Conservation (phyloP, 2,888 invertebrate genomes). For the Rhingia rostrata region DNA sequence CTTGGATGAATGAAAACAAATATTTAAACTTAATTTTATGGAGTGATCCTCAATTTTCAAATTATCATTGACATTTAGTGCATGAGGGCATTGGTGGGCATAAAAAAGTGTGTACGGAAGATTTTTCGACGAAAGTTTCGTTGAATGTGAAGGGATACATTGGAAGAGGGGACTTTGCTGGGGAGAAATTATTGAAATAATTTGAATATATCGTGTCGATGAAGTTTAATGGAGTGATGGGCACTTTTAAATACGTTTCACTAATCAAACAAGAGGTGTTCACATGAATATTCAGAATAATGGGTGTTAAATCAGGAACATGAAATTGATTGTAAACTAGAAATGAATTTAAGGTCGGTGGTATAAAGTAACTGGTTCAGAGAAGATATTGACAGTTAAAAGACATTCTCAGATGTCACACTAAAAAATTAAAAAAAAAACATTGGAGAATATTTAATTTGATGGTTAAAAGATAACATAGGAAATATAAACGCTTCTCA, state of each 20-base stretch:
- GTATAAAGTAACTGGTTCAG: too few species aligned
- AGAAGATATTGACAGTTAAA: too few species aligned
- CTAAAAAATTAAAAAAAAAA: too few species aligned
- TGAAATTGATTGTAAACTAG: too few species aligned
- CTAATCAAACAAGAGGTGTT: background rate
- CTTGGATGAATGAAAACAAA: conserved; percentile 30
- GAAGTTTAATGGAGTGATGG: conserved; percentile 1
- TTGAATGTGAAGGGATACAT: background rate
- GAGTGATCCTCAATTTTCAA: conserved; percentile 64
- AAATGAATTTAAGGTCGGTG: too few species aligned
- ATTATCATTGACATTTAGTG: conserved; percentile 62
- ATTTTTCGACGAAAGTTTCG: conserved; percentile 14
- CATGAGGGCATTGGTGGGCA: conserved; percentile 12
- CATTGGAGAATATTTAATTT: too few species aligned
- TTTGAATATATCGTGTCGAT: conserved; percentile 11
- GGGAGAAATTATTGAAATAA: conserved; percentile 19
- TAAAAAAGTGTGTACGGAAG: conserved; percentile 29
- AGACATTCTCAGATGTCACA: too few species aligned
- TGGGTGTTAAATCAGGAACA: too few species aligned
- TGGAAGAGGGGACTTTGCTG: background rate
- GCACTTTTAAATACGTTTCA: background rate
- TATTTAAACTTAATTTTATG: conserved; percentile 49
- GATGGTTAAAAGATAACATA: too few species aligned
- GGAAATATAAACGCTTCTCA: too few species aligned
- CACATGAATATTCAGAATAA: background rate